Evolutionary conservation across 1,140 invertebrate species (phyloP), one percentile per base, ranked within the genome.

Genomic region (Nephotettix cincticeps): DNA sequence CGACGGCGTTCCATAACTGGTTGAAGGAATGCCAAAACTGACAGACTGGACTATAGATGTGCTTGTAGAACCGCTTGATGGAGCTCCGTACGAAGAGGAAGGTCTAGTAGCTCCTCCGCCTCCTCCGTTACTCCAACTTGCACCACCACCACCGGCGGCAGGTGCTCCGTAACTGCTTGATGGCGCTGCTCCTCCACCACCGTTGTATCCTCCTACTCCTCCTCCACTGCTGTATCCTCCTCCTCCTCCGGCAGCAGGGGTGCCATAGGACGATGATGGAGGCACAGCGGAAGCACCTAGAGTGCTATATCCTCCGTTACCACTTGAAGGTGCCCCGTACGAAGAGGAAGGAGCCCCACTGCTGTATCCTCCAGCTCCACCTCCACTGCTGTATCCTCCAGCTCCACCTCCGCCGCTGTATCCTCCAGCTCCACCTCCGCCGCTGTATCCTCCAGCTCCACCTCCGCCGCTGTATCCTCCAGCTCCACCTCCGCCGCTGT

Each of bases 331-430:
- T 29, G 71, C 65, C 21, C 72, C 70, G 56, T 73, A 75, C 51
- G 68, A 61, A 4, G 63, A 61, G 0, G 73, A 74, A 51, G 71
- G 71, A 1, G 68, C 67, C 29, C 71, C 71, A 66, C 70, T 70
- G 45, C 68, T 69, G 29, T 40, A 51, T 23, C 68, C 70, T n/a
- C 51, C 65, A 23, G 69, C 14, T 17, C 29, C 21, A 1, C 61
- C 25, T 54, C 13, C 4, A 71, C 56, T 40, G 19, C 45, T 43
- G 32, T 68, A 72, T 28, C 63, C 43, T 28, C 63, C 66, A 21
- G 36, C 65, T 2, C 64, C 64, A 36, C 40, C 40, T 30, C 30
- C 29, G n/a, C 4, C 4, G 13, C 64, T 36, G 3, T n/a, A 30
- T 1, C 30, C 17, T 19, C 6, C 3, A 36, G 9, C 64, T 13